These are phyloP conservation scores for Falco cherrug DNA, from an alignment of 2,797 vertebrate species.

Conservation along the genomic window DNA sequence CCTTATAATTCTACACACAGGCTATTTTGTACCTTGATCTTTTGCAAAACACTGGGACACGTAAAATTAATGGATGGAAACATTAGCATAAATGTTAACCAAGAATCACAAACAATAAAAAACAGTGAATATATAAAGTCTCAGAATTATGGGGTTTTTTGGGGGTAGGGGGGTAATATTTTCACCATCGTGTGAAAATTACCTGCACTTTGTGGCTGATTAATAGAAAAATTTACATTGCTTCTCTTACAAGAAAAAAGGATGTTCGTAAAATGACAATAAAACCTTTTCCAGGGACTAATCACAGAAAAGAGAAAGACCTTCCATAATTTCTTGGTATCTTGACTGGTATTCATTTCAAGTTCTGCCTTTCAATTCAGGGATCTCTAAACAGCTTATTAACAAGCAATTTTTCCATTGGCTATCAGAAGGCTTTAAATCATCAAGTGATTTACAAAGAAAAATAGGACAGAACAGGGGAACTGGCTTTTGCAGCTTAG, in stretches of 20 bases:
- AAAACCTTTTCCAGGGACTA: neutral
- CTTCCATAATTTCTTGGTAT: neutral
- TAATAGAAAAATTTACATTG: neutral
- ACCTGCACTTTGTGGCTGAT: neutral
- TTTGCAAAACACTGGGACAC: neutral
- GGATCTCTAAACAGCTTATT: neutral
- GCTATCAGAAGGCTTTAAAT: neutral
- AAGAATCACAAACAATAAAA: neutral
- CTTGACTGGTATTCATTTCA: neutral
- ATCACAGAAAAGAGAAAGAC: neutral
- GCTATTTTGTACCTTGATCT: neutral
- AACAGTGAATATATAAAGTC: neutral
- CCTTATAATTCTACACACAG: neutral
- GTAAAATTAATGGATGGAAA: neutral
- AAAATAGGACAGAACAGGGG: neutral
- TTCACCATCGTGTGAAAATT: neutral
- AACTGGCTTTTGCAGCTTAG: neutral
- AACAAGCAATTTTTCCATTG: neutral
- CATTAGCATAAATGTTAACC: neutral
- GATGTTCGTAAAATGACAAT: neutral
- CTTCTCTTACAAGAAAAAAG: neutral
- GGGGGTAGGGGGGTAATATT: neutral
- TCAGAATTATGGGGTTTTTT: neutral
- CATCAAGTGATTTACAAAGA: neutral
- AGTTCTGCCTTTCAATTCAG: neutral